phyloP scores from a whole-genome alignment of 2,797 vertebrate species.

The Scleropages formosus region DNA sequence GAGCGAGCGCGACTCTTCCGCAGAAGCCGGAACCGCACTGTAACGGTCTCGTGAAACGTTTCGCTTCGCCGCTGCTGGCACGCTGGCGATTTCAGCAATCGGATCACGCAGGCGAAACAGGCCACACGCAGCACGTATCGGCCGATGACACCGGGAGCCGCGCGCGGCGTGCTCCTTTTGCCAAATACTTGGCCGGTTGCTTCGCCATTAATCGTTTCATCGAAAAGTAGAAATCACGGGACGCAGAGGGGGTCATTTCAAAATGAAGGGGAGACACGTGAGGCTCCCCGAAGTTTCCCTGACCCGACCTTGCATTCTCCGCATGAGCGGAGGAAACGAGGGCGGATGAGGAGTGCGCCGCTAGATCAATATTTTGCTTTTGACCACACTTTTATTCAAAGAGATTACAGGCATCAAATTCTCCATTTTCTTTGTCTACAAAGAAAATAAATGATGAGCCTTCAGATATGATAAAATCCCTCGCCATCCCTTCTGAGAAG shows the following conservation, averaged over 20 bases:
- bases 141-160: no score
- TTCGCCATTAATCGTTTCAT: slow-evolving; percentile 6
- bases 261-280: not conserved
- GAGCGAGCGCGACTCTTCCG: no score
- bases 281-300: not conserved
- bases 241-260: not conserved
- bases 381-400: slow-evolving; percentile 40
- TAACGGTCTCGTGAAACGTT: no score
- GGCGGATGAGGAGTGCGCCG: slow-evolving; percentile 19
- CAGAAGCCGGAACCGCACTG: no score
- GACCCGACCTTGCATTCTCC: slow-evolving; percentile 17
- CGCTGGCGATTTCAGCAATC: no score
- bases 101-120: not conserved
- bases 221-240: slow-evolving; percentile 11
- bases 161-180: not conserved
- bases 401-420: slow-evolving; percentile 50
- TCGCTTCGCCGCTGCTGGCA: no score
- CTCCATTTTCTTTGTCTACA: slow-evolving; percentile 44
- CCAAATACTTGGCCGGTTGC: not conserved
- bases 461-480: slow-evolving; percentile 49
- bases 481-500: slow-evolving; percentile 42
- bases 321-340: slow-evolving; percentile 23
- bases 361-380: slow-evolving; percentile 44
- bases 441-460: slow-evolving; percentile 46
- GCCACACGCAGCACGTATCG: not conserved